phyloP scores from a whole-genome alignment of 2,113 vertebrate species.

The Gallinago jamesoni region DNA sequence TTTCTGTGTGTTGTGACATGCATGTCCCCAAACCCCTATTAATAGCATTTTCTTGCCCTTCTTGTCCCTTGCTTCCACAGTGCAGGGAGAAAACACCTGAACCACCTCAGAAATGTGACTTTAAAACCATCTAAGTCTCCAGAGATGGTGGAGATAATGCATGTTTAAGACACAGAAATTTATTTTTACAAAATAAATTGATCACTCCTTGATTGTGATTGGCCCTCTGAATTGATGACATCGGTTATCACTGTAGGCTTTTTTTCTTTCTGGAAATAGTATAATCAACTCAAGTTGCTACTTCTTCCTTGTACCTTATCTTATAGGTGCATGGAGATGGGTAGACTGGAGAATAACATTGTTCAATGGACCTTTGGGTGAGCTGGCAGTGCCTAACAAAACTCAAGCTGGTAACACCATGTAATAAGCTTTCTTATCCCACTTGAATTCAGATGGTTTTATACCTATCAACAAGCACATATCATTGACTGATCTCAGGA shows the following conservation, averaged over 20 bases:
- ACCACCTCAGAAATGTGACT: neutral
- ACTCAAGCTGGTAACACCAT: neutral
- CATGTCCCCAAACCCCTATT: neutral
- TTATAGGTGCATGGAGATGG: accelerated
- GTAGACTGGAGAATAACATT: neutral
- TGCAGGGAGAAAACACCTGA: neutral
- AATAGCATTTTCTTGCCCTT: neutral
- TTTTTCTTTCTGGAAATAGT: neutral
- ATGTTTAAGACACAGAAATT: neutral
- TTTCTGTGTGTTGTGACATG: neutral
- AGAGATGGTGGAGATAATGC: neutral
- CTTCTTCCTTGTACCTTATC: neutral
- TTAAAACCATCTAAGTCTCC: neutral
- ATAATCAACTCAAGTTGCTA: neutral
- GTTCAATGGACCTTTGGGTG: neutral
- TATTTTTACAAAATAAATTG: neutral
- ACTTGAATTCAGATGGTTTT: neutral
- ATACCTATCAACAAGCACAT: neutral
- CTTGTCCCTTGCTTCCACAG: neutral
- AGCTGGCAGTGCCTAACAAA: neutral
- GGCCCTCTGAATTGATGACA: accelerated
- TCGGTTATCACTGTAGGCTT: accelerated
- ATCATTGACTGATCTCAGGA: neutral
- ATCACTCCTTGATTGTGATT: neutral
- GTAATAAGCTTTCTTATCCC: accelerated